These are phyloP conservation scores for Theretra japonica DNA, from an alignment of 2,888 invertebrate genomes.

Conservation along the genomic window DNA sequence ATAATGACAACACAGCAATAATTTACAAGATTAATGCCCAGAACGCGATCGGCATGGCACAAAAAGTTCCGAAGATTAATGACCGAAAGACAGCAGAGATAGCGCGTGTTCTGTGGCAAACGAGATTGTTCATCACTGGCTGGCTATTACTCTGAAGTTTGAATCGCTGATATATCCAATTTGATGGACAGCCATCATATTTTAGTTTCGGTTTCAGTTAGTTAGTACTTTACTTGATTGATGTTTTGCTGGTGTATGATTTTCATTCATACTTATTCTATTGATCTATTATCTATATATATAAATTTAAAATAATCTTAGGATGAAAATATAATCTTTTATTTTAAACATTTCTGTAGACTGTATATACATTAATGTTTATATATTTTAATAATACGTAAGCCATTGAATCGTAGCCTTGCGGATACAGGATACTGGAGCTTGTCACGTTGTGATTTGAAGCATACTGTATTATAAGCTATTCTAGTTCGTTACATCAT, in stretches of 20 bases:
- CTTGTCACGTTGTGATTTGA: neutral
- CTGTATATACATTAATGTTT: too few species aligned
- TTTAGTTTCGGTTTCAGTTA: neutral
- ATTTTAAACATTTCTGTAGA: neutral
- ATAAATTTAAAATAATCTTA: too few species aligned
- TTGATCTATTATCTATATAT: too few species aligned
- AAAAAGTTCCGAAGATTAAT: conserved; percentile 14
- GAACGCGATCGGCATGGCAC: neutral
- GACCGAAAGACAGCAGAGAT: neutral
- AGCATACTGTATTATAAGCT: conserved; percentile 1
- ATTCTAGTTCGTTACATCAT: conserved; percentile 7
- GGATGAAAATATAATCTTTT: too few species aligned
- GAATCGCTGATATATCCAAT: neutral
- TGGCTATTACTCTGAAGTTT: neutral
- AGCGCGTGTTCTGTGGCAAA: neutral
- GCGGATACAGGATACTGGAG: neutral
- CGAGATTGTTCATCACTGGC: neutral
- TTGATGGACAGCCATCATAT: neutral
- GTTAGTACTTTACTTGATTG: neutral
- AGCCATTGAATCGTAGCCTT: neutral
- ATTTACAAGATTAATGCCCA: neutral
- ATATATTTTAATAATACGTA: too few species aligned
- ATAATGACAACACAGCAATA: neutral
- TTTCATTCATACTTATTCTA: neutral
- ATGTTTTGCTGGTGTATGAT: neutral